A percentile compares a stretch with the other conserved stretches of the same genome.
phyloP scores from a whole-genome alignment of 2,113 vertebrate species.

The Corvus hawaiiensis region DNA sequence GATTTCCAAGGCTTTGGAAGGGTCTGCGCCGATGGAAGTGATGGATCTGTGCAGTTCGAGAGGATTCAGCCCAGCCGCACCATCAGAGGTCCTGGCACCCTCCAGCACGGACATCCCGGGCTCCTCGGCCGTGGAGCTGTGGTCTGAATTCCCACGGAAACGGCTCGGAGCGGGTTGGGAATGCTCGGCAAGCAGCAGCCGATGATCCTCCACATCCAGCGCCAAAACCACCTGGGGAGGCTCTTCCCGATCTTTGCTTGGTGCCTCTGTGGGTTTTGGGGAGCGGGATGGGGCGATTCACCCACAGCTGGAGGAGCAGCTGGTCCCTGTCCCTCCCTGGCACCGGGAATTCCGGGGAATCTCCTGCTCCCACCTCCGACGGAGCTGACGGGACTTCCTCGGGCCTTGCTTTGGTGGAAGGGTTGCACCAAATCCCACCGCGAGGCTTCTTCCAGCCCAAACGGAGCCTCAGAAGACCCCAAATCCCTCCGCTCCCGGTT shows the following conservation, averaged over 20 bases:
- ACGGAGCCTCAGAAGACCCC: rapidly evolving
- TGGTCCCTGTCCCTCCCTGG: background rate
- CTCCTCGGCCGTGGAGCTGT: rapidly evolving
- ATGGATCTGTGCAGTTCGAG: background rate
- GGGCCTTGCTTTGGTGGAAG: rapidly evolving
- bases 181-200: background rate
- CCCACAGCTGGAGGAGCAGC: background rate
- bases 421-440: background rate
- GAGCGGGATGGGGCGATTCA: background rate
- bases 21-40: background rate
- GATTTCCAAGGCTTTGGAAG: background rate
- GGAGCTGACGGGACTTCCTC: background rate
- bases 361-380: background rate
- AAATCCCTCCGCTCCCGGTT: background rate
- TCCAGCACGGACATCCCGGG: background rate
- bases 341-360: background rate
- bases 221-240: background rate
- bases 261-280: background rate
- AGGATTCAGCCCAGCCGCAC: background rate
- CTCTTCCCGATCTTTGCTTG: rapidly evolving
- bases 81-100: background rate
- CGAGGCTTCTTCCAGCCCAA: background rate
- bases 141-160: background rate
- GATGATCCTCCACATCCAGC: rapidly evolving
- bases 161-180: background rate